Percentiles rank a stretch among this genome's conserved stretches.
Conservation (phyloP, 2,888 invertebrate species). For the Leptinotarsa juncta region DNA sequence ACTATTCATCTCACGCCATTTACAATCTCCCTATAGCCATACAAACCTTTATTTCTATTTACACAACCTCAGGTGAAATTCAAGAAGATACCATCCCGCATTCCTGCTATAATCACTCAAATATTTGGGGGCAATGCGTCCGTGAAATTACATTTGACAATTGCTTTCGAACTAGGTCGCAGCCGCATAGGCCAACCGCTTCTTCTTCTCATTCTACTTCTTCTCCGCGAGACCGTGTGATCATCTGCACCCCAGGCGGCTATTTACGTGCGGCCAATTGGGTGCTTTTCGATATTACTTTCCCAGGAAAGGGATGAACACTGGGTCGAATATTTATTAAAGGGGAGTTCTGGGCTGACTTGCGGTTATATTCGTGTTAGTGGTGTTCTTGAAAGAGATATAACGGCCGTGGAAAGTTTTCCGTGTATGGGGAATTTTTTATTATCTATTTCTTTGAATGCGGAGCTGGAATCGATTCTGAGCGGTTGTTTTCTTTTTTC, state of each 20-base stretch:
- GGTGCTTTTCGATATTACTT: conserved; percentile 30
- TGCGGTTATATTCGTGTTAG: conserved; percentile 14
- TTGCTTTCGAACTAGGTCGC: conserved; percentile 51
- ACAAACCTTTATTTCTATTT: neutral
- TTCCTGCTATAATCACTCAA: conserved; percentile 48
- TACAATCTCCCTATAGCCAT: neutral
- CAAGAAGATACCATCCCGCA: conserved; percentile 26
- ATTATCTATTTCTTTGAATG: neutral
- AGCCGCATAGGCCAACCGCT: conserved; percentile 1
- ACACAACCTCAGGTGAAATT: conserved; percentile 13
- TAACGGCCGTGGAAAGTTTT: neutral
- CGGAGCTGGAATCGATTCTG: neutral
- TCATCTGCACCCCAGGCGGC: conserved; percentile 33
- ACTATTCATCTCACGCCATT: no score
- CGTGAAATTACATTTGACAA: conserved; percentile 63
- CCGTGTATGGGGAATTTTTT: neutral
- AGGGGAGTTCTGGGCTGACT: neutral
- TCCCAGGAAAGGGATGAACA: conserved; percentile 12
- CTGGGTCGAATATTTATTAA: conserved; percentile 34
- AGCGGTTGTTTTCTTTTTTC: neutral
- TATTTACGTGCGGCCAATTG: conserved; percentile 29
- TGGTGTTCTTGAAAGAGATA: conserved; percentile 3
- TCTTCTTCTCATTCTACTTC: conserved; percentile 13
- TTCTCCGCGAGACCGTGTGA: conserved; percentile 18
- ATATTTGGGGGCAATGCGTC: conserved; percentile 57